Evolutionary conservation across 2,797 vertebrate genomes (phyloP), one percentile per base, ranked within the genome.

Genomic region (Meda fulgida): DNA sequence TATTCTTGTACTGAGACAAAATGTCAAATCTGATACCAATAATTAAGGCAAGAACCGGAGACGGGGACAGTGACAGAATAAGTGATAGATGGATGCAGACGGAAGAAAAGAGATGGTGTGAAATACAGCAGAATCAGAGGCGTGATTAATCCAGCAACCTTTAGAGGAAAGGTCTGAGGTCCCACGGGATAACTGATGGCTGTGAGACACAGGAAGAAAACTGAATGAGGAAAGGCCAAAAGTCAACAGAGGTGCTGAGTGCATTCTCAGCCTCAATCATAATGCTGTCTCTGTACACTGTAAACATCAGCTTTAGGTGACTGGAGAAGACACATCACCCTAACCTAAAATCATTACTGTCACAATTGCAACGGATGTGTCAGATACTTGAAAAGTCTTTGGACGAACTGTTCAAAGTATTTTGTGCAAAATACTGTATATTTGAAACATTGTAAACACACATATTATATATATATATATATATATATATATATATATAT

Each of bases 131-230:
- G 85, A 94, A 91, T 93, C 94, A 91, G 87, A 89, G 86, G 91
- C 83, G 86, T 94, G 92, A 94, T 93, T 94, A 94, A 94, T 94
- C 92, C 92, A 91, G 94, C 92, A 94, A 94, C 93, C 93, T 94
- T 95, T 94, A 92, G 78, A 93, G 91, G 91, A 94, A 94, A 94
- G 92, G 93, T 93, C 93, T 92, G 90, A 89, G 89, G 91, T 93
- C 92, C 85, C 1, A 48, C n/a, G 89, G 92, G 92, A 93, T 88
- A 92, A 67, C 89, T 92, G 91, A 92, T 92, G 91, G 92, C 88
- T 91, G 87, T 84, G 78, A 91, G 91, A 92, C 91, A 91, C 70
- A 80, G 73, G 86, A 86, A 90, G 88, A 89, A 89, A 82, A 86
- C 86, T 53, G 72, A 85, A 90, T 67, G 66, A 80, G 90, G 85